Percentiles rank a stretch among this genome's conserved stretches.
phyloP scores from a whole-genome alignment of 2,797 vertebrate genomes.

The Anguilla marmorata region DNA sequence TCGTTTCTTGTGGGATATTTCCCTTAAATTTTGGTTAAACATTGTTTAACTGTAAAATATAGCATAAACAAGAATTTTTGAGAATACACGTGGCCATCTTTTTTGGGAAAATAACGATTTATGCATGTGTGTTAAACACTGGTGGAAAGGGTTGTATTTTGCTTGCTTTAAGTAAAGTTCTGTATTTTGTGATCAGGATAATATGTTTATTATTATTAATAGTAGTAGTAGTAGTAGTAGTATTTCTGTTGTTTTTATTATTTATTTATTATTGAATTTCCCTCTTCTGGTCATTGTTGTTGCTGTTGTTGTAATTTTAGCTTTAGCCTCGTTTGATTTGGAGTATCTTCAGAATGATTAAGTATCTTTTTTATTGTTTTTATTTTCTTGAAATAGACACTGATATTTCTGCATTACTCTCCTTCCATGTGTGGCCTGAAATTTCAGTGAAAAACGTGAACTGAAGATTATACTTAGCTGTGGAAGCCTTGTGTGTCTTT shows the following conservation, averaged over 20 bases:
- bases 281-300: no score
- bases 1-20: conserved; percentile 19
- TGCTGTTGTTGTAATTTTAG: not conserved
- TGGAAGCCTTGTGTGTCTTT: not conserved
- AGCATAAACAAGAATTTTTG: not conserved
- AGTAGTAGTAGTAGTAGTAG: no score
- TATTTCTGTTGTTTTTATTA: no score
- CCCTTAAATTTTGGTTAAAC: not conserved
- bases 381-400: not conserved
- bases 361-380: not conserved
- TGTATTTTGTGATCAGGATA: not conserved
- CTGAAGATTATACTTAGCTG: not conserved
- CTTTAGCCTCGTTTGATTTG: not conserved
- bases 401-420: not conserved
- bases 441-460: not conserved
- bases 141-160: not conserved
- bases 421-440: not conserved
- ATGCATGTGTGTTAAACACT: not conserved
- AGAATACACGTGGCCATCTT: not conserved
- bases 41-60: not conserved
- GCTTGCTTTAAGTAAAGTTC: not conserved
- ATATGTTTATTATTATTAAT: not conserved
- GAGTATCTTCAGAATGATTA: not conserved
- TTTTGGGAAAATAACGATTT: not conserved
- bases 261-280: no score